phyloP scores from a whole-genome alignment of 2,113 vertebrate genomes.

The Bothrops jararaca region DNA sequence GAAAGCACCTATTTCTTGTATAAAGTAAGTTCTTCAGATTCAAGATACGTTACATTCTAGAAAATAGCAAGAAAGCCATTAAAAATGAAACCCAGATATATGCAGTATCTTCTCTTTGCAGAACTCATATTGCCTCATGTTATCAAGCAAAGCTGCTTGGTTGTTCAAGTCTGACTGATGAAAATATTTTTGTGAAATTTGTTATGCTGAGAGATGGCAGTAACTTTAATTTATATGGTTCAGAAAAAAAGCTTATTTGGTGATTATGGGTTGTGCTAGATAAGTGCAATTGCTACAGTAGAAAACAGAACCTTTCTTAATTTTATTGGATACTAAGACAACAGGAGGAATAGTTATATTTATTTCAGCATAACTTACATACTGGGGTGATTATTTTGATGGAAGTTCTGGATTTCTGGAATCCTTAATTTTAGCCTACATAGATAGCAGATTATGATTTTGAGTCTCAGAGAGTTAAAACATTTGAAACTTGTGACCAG shows the following conservation, averaged over 20 bases:
- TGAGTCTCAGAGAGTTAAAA: neutral
- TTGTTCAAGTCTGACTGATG: neutral
- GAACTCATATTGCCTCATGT: neutral
- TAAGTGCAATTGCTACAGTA: neutral
- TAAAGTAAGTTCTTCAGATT: constrained; percentile 77
- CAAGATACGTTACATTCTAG: constrained; percentile 1
- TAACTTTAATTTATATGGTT: neutral
- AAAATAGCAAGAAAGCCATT: neutral
- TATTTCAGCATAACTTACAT: neutral
- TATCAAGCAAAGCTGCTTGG: neutral
- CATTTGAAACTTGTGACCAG: neutral
- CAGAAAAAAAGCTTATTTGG: neutral
- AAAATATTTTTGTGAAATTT: neutral
- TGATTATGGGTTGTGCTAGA: neutral
- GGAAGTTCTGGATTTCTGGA: neutral
- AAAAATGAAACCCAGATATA: neutral
- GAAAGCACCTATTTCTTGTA: constrained; percentile 99
- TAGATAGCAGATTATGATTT: neutral
- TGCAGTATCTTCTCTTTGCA: neutral
- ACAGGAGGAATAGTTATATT: neutral
- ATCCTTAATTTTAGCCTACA: neutral
- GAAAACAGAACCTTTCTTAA: neutral
- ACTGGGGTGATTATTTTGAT: neutral
- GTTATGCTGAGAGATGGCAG: neutral
- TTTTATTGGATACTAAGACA: neutral